Percentiles rank a stretch among this genome's conserved stretches.
phyloP scores from a whole-genome alignment of 1,140 invertebrate genomes.

The Drosophila baimaii region DNA sequence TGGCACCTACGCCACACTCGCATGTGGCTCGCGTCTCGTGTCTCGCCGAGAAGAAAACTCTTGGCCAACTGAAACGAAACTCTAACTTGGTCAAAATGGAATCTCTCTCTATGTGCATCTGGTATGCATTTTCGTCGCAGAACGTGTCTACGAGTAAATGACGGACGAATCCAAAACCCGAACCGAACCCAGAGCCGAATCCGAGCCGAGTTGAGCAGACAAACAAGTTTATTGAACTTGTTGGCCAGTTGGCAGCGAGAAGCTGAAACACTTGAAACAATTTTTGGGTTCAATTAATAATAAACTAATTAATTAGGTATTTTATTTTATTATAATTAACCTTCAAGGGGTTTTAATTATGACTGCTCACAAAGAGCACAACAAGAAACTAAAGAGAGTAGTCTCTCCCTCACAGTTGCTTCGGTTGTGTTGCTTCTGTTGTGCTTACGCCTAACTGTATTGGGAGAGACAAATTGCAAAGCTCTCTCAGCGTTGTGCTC shows the following conservation, averaged over 20 bases:
- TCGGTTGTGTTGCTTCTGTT: too few relatives aligned
- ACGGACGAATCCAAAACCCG: constrained; percentile 19
- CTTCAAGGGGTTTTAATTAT: too few relatives aligned
- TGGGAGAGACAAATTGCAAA: too few relatives aligned
- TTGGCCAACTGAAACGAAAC: constrained; percentile 28
- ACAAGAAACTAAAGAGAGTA: too few relatives aligned
- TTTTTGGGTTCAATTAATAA: too few relatives aligned
- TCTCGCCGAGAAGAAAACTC: constrained; percentile 33
- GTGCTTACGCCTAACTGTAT: too few relatives aligned
- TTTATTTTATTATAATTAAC: too few relatives aligned
- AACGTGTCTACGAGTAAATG: constrained; percentile 21
- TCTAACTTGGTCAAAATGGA: constrained; percentile 12
- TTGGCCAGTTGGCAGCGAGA: constrained; percentile 29
- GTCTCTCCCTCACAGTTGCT: too few relatives aligned
- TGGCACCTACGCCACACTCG: too few relatives aligned
- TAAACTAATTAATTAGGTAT: too few relatives aligned
- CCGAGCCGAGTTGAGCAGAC: constrained; percentile 37
- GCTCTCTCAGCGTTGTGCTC: too few relatives aligned
- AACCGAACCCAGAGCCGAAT: constrained; percentile 20
- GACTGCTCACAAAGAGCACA: too few relatives aligned
- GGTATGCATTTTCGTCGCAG: constrained; percentile 35
- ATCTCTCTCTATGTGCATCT: constrained; percentile 34
- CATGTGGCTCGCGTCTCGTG: constrained; percentile 11
- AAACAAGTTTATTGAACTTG: constrained; percentile 80
- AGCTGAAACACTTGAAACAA: constrained; percentile 14